Conservation (phyloP, 2,888 invertebrate species). For the Orchesella flavescens region DNA sequence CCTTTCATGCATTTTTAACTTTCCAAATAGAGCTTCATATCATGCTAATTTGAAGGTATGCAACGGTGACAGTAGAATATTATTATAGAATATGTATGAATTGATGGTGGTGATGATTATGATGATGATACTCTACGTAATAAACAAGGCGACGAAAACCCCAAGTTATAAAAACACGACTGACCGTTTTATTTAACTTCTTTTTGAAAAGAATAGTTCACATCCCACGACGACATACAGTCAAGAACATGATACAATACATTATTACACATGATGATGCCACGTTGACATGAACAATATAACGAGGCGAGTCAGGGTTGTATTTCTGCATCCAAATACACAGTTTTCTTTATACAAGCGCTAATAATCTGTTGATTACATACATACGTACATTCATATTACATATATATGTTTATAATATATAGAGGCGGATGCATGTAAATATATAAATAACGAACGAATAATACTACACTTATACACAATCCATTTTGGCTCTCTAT, state of each 20-base stretch:
- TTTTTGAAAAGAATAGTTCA: slow-evolving; percentile 59
- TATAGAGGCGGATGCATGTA: slow-evolving; percentile 25
- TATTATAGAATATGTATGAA: background rate
- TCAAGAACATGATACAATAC: slow-evolving; percentile 61
- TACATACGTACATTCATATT: slow-evolving; percentile 28
- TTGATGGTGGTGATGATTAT: background rate
- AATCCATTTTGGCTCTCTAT: too few relatives aligned
- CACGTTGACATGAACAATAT: slow-evolving; percentile 44
- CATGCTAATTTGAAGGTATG: too few relatives aligned
- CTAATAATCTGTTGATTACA: slow-evolving; percentile 26
- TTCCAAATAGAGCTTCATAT: too few relatives aligned
- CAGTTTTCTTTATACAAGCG: slow-evolving; percentile 48
- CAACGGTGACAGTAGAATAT: too few relatives aligned
- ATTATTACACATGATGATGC: slow-evolving; percentile 46
- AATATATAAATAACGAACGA: slow-evolving; percentile 37
- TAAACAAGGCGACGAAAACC: background rate
- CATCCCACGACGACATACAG: slow-evolving; percentile 61
- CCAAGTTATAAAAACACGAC: slow-evolving; percentile 52
- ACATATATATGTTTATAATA: slow-evolving; percentile 24
- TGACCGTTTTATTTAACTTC: slow-evolving; percentile 52
- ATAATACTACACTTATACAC: background rate
- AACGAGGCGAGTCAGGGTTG: slow-evolving; percentile 43
- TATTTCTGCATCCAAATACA: slow-evolving; percentile 44
- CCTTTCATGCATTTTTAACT: too few relatives aligned
- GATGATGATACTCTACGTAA: background rate